phyloP scores from a whole-genome alignment of 2,888 invertebrate species.

The Drosophila demipolita region DNA sequence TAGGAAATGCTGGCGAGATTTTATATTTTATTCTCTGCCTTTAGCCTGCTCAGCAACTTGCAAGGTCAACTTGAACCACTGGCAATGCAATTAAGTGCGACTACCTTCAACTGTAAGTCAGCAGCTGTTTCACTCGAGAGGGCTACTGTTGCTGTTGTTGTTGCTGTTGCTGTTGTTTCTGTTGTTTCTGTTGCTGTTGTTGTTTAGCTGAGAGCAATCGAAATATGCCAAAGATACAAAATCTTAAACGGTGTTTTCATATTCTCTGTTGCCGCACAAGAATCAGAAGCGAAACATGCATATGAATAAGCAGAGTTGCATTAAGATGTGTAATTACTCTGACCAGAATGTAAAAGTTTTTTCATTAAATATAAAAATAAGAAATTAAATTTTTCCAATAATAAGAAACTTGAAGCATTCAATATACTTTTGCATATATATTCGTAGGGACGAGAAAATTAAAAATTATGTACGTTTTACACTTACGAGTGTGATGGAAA shows the following conservation, averaged over 20 bases:
- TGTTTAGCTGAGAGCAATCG: not conserved
- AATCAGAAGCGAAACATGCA: not conserved
- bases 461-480: not conserved
- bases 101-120: conserved; percentile 17
- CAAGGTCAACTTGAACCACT: conserved; percentile 64
- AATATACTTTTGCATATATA: too few relatives aligned
- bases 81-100: conserved; percentile 58
- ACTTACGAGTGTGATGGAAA: not conserved
- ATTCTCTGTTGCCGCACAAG: not conserved
- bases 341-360: not conserved
- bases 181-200: too few relatives aligned
- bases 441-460: too few relatives aligned
- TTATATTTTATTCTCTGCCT: conserved; percentile 21
- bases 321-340: not conserved
- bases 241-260: not conserved
- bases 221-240: not conserved
- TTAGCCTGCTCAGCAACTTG: conserved; percentile 57
- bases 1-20: conserved; percentile 50
- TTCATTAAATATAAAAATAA: not conserved
- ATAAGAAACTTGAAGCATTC: too few relatives aligned
- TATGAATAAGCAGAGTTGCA: not conserved
- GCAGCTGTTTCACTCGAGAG: conserved; percentile 17
- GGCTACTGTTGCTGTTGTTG: conserved; percentile 15
- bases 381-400: too few relatives aligned
- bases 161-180: too few relatives aligned